Percentiles rank a stretch among this genome's conserved stretches.
These are phyloP conservation scores for Desmophyllum pertusum DNA, from an alignment of 92 coral and sea anemone species.

Conservation along the genomic window DNA sequence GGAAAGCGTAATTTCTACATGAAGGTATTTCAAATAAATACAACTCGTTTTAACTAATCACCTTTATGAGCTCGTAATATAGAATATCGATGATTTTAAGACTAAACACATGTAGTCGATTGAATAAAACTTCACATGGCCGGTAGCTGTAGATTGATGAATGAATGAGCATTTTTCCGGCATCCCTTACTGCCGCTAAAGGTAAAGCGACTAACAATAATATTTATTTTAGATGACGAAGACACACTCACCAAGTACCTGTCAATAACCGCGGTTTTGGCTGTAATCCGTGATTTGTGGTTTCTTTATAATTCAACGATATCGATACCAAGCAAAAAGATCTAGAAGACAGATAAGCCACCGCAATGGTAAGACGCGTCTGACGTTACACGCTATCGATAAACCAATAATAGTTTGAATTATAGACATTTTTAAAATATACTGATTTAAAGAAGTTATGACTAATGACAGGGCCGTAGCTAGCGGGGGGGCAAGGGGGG, in stretches of 20 bases:
- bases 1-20: no score
- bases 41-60: no score
- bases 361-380: neutral
- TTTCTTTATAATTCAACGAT: constrained; percentile 14
- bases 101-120: neutral
- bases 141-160: neutral
- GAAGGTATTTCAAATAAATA: no score
- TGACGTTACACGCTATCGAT: neutral
- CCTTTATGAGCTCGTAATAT: no score
- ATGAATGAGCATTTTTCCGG: no score
- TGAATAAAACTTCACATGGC: neutral
- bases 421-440: neutral
- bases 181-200: neutral
- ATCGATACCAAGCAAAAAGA: constrained; percentile 5
- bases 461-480: no score
- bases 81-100: no score
- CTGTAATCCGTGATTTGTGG: constrained; percentile 7
- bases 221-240: neutral
- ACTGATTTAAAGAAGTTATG: neutral
- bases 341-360: neutral
- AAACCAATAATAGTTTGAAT: neutral
- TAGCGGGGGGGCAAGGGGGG: no score
- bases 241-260: constrained; percentile 19
- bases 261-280: constrained; percentile 22
- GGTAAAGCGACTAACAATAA: neutral